Evolutionary conservation across 2,888 invertebrate species (phyloP).

Genomic region (Argyresthia goedartella): DNA sequence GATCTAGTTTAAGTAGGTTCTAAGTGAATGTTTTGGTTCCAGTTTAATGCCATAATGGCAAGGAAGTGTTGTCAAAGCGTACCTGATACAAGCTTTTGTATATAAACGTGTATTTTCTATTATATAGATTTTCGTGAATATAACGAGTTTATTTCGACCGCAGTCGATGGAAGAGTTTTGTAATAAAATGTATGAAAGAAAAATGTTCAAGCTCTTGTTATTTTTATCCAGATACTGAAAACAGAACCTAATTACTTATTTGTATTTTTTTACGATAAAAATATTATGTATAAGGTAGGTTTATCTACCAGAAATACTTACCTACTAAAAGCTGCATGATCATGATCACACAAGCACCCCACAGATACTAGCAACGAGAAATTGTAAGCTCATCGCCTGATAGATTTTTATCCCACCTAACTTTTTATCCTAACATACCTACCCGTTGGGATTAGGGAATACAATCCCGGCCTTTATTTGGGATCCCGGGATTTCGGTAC

Average conservation of each 20-base stretch:
- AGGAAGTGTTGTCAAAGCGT: constrained; percentile 22
- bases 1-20: neutral
- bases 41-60: constrained; percentile 16
- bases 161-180: constrained; percentile 60
- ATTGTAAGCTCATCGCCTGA: too few relatives aligned
- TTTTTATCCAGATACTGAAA: neutral
- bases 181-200: constrained; percentile 47
- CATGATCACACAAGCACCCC: too few relatives aligned
- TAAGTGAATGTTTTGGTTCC: constrained; percentile 7
- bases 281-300: too few relatives aligned
- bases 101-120: constrained; percentile 33
- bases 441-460: too few relatives aligned
- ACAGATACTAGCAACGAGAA: too few relatives aligned
- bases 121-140: constrained; percentile 31
- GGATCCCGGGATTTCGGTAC: neutral
- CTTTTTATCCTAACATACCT: too few relatives aligned
- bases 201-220: constrained; percentile 10
- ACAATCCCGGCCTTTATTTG: too few relatives aligned
- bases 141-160: constrained; percentile 54
- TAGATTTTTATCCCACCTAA: too few relatives aligned
- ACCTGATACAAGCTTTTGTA: constrained; percentile 49
- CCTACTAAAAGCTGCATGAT: too few relatives aligned
- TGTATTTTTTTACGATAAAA: neutral
- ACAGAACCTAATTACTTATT: neutral
- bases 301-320: too few relatives aligned